These are phyloP conservation scores for Cromileptes altivelis DNA, from an alignment of 2,113 vertebrate species.

Conservation along the genomic window DNA sequence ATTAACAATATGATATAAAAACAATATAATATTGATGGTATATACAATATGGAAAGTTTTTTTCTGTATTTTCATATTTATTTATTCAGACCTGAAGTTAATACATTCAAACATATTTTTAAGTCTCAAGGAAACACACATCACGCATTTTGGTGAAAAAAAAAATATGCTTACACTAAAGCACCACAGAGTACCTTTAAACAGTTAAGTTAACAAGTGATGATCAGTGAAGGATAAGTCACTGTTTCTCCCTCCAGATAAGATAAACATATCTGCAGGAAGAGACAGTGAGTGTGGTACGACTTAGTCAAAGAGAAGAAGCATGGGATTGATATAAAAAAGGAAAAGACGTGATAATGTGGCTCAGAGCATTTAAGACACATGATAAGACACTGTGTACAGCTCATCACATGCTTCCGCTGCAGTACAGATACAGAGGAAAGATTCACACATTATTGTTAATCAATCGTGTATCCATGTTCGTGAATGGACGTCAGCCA, in stretches of 20 bases:
- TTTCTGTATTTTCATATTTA: no score
- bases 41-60: no score
- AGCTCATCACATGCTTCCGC: neutral
- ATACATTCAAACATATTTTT: neutral
- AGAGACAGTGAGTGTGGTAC: neutral
- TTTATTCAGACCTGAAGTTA: no score
- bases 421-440: neutral
- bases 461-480: constrained; percentile 38
- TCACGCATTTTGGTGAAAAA: neutral
- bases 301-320: constrained; percentile 5
- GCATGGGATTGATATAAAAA: neutral
- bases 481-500: constrained; percentile 35
- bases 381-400: neutral
- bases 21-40: no score
- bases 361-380: neutral
- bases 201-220: neutral
- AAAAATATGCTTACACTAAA: neutral
- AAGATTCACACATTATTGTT: constrained; percentile 15
- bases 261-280: neutral
- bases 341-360: neutral
- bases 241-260: neutral
- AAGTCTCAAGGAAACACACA: neutral
- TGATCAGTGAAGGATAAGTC: neutral
- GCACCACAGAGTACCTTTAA: neutral
- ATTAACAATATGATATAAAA: no score